Conservation (phyloP, 2,113 vertebrate species). For the Ctenodactylus gundi region DNA sequence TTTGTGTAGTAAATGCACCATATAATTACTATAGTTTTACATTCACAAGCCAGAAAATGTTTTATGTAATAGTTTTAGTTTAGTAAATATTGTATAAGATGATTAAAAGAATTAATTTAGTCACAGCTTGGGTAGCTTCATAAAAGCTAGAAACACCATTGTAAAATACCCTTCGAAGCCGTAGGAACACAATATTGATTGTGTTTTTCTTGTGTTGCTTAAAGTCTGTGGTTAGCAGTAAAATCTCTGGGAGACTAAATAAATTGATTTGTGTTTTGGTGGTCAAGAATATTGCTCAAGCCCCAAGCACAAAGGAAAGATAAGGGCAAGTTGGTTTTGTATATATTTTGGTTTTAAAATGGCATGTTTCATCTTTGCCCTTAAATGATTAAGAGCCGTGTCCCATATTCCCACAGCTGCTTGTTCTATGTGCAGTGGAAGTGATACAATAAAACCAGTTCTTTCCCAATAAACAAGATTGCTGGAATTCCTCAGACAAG, state of each 20-base stretch:
- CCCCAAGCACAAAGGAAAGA: background rate
- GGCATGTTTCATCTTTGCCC: background rate
- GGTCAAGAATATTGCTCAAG: background rate
- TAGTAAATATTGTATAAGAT: slow-evolving; percentile 66
- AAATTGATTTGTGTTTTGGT: slow-evolving; percentile 27
- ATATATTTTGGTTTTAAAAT: slow-evolving; percentile 27
- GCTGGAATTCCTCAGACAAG: slow-evolving; percentile 63
- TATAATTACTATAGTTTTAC: slow-evolving; percentile 64
- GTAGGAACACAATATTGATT: background rate
- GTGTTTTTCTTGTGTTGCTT: background rate
- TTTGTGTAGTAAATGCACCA: slow-evolving; percentile 58
- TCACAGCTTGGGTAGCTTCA: slow-evolving; percentile 3
- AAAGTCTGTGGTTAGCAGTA: background rate
- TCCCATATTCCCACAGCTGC: background rate
- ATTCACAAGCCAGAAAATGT: slow-evolving; percentile 59
- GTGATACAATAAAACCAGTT: slow-evolving; percentile 63
- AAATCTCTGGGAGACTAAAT: background rate
- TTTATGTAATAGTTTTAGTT: slow-evolving; percentile 60
- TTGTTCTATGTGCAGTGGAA: slow-evolving; percentile 50
- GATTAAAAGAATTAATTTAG: slow-evolving; percentile 74
- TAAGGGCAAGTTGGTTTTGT: background rate
- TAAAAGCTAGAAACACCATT: slow-evolving; percentile 50
- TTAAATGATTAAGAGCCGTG: slow-evolving; percentile 8
- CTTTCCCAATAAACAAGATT: slow-evolving; percentile 70
- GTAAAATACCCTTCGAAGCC: background rate